phyloP scores from a whole-genome alignment of 2,113 vertebrate genomes.

The Eclectus roratus region DNA sequence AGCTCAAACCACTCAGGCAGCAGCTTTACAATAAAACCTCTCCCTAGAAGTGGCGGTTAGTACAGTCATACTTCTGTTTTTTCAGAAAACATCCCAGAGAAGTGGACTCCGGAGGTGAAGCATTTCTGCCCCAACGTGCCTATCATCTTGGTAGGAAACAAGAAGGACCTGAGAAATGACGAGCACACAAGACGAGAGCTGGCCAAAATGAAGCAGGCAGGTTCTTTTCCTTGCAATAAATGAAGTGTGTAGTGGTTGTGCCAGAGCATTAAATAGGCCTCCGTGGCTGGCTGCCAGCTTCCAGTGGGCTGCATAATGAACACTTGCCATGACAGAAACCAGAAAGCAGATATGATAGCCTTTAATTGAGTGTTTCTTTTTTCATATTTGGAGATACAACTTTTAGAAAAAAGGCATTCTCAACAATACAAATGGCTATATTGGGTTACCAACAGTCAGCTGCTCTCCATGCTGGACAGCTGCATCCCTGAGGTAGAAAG shows the following conservation, averaged over 20 bases:
- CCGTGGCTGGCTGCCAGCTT: background rate
- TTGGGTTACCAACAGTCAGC: background rate
- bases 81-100: constrained; percentile 98
- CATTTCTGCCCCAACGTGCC: constrained; percentile 99
- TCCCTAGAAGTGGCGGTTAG: background rate
- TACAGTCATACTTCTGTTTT: background rate
- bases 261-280: background rate
- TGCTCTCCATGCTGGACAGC: background rate
- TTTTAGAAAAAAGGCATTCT: background rate
- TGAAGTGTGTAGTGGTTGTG: background rate
- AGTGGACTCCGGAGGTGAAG: constrained; percentile 98
- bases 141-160: constrained; percentile 98
- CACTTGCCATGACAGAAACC: background rate
- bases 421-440: background rate
- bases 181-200: constrained; percentile 96
- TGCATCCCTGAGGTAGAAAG: background rate
- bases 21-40: background rate
- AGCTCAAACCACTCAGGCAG: background rate
- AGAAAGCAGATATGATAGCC: background rate
- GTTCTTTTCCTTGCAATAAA: background rate
- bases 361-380: background rate
- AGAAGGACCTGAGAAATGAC: constrained; percentile 97
- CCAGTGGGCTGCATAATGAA: background rate
- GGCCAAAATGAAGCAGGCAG: constrained; percentile 98
- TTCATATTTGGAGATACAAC: background rate